phyloP scores from a whole-genome alignment of 2,888 invertebrate species.

The Ecdyonurus torrentis region DNA sequence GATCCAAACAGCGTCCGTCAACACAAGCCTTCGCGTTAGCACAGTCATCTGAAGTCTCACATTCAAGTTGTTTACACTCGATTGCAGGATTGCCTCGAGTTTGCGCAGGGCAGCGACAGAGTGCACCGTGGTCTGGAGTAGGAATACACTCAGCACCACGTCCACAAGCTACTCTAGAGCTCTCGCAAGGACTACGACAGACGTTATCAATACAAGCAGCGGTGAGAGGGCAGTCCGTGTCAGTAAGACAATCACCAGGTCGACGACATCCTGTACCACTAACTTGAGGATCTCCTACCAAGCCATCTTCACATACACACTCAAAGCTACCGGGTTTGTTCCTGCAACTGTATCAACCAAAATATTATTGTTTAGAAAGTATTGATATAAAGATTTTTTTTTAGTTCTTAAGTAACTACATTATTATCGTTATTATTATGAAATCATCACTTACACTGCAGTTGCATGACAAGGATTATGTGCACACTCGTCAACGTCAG shows the following conservation, averaged over 20 bases:
- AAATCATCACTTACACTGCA: constrained; percentile 33
- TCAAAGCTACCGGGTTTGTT: constrained; percentile 62
- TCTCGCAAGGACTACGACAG: constrained; percentile 63
- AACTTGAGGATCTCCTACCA: constrained; percentile 57
- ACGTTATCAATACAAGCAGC: constrained; percentile 57
- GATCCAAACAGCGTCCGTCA: constrained; percentile 61
- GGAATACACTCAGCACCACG: constrained; percentile 57
- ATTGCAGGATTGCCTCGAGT: constrained; percentile 54
- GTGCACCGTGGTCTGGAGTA: constrained; percentile 37
- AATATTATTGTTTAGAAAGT: background rate
- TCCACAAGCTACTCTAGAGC: constrained; percentile 43
- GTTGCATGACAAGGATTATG: constrained; percentile 61
- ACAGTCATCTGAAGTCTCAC: constrained; percentile 63
- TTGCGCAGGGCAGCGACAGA: constrained; percentile 57
- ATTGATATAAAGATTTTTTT: background rate
- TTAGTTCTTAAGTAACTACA: constrained; percentile 5
- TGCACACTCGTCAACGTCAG: constrained; percentile 66
- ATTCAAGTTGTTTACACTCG: constrained; percentile 58
- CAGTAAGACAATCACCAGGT: constrained; percentile 66
- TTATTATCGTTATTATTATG: background rate
- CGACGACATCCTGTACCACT: constrained; percentile 59
- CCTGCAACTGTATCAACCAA: constrained; percentile 38
- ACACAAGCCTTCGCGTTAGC: constrained; percentile 51
- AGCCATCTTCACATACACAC: constrained; percentile 60
- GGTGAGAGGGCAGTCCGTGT: constrained; percentile 59